Evolutionary conservation across 2,113 vertebrate species (phyloP).

Genomic region (Cynocephalus volans): DNA sequence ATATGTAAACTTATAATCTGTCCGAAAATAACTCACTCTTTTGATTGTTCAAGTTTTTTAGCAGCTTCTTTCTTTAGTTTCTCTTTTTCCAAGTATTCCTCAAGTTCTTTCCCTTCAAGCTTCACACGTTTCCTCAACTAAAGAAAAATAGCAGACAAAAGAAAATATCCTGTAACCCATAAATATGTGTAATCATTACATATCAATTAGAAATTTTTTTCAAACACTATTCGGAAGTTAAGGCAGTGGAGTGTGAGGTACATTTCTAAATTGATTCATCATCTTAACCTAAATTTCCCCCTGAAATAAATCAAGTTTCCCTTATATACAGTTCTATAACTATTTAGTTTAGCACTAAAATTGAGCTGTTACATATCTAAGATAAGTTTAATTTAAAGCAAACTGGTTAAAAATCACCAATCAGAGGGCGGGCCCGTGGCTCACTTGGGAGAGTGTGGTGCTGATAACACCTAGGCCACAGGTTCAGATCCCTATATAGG

Average conservation of each 20-base stretch:
- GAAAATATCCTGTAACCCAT: not conserved
- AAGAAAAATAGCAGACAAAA: constrained; percentile 48
- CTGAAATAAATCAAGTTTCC: constrained; percentile 47
- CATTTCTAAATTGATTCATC: not conserved
- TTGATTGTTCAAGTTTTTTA: constrained; percentile 98
- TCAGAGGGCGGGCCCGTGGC: not conserved
- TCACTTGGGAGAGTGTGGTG: too few species aligned
- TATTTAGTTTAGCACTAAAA: constrained; percentile 59
- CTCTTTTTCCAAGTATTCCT: constrained; percentile 97
- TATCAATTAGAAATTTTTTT: too few species aligned
- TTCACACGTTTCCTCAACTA: constrained; percentile 97
- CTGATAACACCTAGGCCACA: too few species aligned
- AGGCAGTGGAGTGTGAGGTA: not conserved
- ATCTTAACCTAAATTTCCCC: constrained; percentile 28
- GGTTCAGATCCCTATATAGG: too few species aligned
- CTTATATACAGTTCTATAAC: not conserved
- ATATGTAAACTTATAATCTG: not conserved
- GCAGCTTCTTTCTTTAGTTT: constrained; percentile 98
- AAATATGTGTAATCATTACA: too few species aligned
- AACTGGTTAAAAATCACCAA: constrained; percentile 32
- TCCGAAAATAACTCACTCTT: constrained; percentile 93
- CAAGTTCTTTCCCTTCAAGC: constrained; percentile 97
- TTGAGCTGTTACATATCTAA: not conserved
- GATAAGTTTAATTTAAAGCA: constrained; percentile 51
- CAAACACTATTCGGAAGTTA: not conserved